A percentile compares a stretch with the other conserved stretches of the same genome.
Evolutionary conservation across 1,140 invertebrate genomes (phyloP).

Genomic region (Colletes latitarsis): DNA sequence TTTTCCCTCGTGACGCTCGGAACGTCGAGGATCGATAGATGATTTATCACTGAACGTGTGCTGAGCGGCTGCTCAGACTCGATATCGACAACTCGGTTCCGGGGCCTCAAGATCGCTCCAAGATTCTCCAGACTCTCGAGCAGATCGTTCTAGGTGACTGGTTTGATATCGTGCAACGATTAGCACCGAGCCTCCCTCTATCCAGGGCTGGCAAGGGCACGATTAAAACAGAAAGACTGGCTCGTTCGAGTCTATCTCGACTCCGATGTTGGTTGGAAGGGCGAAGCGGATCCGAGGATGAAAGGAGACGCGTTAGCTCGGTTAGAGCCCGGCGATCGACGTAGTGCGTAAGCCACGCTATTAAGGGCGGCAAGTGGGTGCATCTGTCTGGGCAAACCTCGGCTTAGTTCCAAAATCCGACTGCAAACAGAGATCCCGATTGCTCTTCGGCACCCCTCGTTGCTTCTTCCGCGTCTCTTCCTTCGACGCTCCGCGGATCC

Average conservation of each 20-base stretch:
- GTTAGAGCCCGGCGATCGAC: slow-evolving; percentile 40
- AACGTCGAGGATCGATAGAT: slow-evolving; percentile 4
- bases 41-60: not conserved
- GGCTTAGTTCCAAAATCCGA: slow-evolving; percentile 72
- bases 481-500: not conserved
- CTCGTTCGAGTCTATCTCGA: slow-evolving; percentile 36
- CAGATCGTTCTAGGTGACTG: too few species aligned
- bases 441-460: slow-evolving; percentile 41
- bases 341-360: slow-evolving; percentile 70
- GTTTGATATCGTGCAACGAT: too few species aligned
- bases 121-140: too few species aligned
- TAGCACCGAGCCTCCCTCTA: not conserved
- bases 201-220: slow-evolving; percentile 17
- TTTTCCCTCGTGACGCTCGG: too few species aligned
- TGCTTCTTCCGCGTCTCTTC: not conserved
- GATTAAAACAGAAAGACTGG: slow-evolving; percentile 57
- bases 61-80: too few species aligned
- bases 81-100: too few species aligned
- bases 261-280: not conserved
- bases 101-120: too few species aligned
- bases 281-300: slow-evolving; percentile 30
- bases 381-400: slow-evolving; percentile 73
- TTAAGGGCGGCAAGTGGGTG: slow-evolving; percentile 72
- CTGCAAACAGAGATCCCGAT: slow-evolving; percentile 65
- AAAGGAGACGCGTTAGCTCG: slow-evolving; percentile 45